Conservation (phyloP, 2,113 vertebrate species). For the Crotalus tigris region DNA sequence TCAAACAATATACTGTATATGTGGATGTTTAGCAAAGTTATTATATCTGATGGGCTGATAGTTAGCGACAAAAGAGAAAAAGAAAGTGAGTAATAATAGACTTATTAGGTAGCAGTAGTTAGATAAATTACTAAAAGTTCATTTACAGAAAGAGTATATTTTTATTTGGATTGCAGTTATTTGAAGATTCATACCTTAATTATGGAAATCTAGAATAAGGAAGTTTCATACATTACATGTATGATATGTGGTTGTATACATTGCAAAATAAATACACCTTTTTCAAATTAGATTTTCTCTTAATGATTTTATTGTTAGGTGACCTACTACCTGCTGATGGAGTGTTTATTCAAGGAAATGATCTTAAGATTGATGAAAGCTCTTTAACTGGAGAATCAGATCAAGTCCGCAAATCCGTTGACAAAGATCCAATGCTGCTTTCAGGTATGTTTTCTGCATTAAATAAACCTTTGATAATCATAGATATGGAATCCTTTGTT, state of each 20-base stretch:
- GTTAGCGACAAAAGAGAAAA: neutral
- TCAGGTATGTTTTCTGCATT: slow-evolving; percentile 79
- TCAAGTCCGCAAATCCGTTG: slow-evolving; percentile 91
- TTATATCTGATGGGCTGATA: neutral
- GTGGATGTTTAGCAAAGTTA: neutral
- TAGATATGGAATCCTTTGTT: neutral
- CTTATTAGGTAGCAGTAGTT: neutral
- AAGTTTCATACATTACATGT: neutral
- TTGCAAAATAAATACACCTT: neutral
- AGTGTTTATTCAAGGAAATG: slow-evolving; percentile 95
- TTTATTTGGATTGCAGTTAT: neutral
- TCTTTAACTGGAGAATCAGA: slow-evolving; percentile 97
- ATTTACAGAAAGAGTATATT: neutral
- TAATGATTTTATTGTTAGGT: slow-evolving; percentile 68
- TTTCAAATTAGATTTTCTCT: neutral
- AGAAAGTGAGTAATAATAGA: neutral
- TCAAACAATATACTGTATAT: neutral
- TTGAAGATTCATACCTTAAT: neutral
- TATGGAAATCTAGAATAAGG: neutral
- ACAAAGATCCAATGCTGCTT: slow-evolving; percentile 96
- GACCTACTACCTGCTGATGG: slow-evolving; percentile 95
- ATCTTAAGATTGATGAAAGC: slow-evolving; percentile 97
- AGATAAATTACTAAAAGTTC: neutral
- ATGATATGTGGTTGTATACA: neutral
- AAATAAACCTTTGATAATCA: neutral